These are phyloP conservation scores for Ornithoptera priamus DNA, from an alignment of 2,888 invertebrate species.

Conservation along the genomic window DNA sequence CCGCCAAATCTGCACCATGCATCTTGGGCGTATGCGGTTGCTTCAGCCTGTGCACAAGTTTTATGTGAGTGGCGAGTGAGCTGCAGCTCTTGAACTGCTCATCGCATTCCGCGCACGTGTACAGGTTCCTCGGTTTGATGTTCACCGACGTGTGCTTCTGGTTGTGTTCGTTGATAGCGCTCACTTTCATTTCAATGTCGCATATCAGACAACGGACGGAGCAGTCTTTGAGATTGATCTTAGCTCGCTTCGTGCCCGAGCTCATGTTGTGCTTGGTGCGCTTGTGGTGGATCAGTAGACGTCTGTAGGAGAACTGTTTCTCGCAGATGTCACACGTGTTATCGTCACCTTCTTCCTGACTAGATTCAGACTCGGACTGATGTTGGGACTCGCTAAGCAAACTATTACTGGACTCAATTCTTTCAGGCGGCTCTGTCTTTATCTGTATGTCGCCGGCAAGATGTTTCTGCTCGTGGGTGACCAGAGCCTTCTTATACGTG, in stretches of 20 bases:
- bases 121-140: slow-evolving; percentile 68
- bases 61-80: slow-evolving; percentile 66
- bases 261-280: slow-evolving; percentile 70
- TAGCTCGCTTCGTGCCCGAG: slow-evolving; percentile 66
- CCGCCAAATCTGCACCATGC: slow-evolving; percentile 57
- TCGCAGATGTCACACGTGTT: slow-evolving; percentile 75
- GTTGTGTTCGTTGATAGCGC: slow-evolving; percentile 68
- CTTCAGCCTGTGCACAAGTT: slow-evolving; percentile 61
- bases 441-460: slow-evolving; percentile 43
- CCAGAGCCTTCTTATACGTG: slow-evolving; percentile 62
- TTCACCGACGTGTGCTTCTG: slow-evolving; percentile 63
- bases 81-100: slow-evolving; percentile 68
- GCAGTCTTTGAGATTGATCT: slow-evolving; percentile 68
- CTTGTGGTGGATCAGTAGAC: slow-evolving; percentile 66
- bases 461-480: slow-evolving; percentile 50
- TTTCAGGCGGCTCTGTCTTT: slow-evolving; percentile 57
- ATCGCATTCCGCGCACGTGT: slow-evolving; percentile 68
- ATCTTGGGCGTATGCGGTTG: slow-evolving; percentile 48
- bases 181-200: slow-evolving; percentile 70
- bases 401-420: slow-evolving; percentile 40
- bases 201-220: slow-evolving; percentile 70
- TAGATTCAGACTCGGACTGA: slow-evolving; percentile 60
- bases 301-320: slow-evolving; percentile 70
- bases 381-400: slow-evolving; percentile 45
- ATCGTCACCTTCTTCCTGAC: slow-evolving; percentile 64